Conservation (phyloP, 1,140 invertebrate species). For the Mamestra configurata region DNA sequence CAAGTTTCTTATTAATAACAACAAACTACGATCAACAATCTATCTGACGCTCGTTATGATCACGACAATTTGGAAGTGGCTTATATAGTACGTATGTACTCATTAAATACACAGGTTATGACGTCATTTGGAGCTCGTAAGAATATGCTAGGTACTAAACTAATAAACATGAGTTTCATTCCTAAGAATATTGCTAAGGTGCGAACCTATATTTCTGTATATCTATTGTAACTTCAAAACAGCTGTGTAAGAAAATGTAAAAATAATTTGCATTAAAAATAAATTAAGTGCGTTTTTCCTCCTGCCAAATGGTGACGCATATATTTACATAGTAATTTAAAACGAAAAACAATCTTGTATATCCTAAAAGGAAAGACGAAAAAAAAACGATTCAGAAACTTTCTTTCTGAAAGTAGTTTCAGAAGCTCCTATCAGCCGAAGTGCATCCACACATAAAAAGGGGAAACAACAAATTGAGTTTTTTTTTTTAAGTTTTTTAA, state of each 20-base stretch:
- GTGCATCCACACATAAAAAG: constrained; percentile 39
- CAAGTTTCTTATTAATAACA: too few species aligned
- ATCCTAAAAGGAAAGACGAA: background rate
- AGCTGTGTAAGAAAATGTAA: constrained; percentile 15
- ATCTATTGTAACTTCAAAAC: background rate
- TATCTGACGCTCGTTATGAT: too few species aligned
- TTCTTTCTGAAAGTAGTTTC: background rate
- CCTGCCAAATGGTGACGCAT: constrained; percentile 9
- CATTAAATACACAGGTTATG: too few species aligned
- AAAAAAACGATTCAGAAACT: background rate
- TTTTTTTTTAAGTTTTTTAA: too few species aligned
- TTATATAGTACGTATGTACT: too few species aligned
- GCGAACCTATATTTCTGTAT: too few species aligned
- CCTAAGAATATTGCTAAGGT: too few species aligned
- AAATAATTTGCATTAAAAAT: constrained; percentile 26
- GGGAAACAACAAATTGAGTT: constrained; percentile 16
- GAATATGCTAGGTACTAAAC: too few species aligned
- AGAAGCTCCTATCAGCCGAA: background rate
- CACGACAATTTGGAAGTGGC: too few species aligned
- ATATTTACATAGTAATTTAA: constrained; percentile 19
- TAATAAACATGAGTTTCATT: too few species aligned
- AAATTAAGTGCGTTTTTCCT: constrained; percentile 23
- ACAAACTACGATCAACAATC: too few species aligned
- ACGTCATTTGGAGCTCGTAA: too few species aligned
- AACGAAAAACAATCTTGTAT: background rate